These are phyloP conservation scores for Rhingia rostrata DNA, from an alignment of 2,888 invertebrate genomes.

Conservation along the genomic window DNA sequence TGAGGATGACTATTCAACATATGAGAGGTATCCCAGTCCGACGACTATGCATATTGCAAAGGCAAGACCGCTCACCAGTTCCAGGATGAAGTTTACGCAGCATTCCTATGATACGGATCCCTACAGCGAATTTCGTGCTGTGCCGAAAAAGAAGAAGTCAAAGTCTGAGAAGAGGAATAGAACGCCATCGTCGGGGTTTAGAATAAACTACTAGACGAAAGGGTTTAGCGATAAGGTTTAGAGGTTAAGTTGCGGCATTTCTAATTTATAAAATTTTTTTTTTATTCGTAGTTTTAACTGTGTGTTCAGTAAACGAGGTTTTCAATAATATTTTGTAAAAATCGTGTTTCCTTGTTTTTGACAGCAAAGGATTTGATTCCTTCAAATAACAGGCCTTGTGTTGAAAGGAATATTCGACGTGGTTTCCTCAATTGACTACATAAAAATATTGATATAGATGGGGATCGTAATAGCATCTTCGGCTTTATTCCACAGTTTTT, in stretches of 20 bases:
- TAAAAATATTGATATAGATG: too few species aligned
- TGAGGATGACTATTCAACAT: constrained; percentile 42
- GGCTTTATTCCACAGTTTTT: too few species aligned
- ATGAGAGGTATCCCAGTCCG: constrained; percentile 47
- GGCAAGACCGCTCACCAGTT: constrained; percentile 53
- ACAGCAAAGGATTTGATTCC: too few species aligned
- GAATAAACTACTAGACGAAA: constrained; percentile 50
- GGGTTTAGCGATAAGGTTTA: background rate
- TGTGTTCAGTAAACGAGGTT: constrained; percentile 1
- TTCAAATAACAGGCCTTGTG: too few species aligned
- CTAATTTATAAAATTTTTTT: constrained; percentile 9
- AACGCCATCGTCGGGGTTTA: constrained; percentile 25
- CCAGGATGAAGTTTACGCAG: constrained; percentile 44
- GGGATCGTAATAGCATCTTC: too few species aligned
- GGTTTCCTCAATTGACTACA: too few species aligned
- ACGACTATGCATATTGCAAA: constrained; percentile 62
- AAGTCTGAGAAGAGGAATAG: constrained; percentile 49
- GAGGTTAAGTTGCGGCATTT: background rate
- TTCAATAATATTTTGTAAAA: background rate
- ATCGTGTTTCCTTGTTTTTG: background rate
- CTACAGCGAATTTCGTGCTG: constrained; percentile 20
- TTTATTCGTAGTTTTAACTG: background rate
- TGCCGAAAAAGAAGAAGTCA: constrained; percentile 57
- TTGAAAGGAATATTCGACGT: too few species aligned
- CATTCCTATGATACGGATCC: constrained; percentile 14